Conservation (phyloP, 2,888 invertebrate species). For the Acrobasis consociella region DNA sequence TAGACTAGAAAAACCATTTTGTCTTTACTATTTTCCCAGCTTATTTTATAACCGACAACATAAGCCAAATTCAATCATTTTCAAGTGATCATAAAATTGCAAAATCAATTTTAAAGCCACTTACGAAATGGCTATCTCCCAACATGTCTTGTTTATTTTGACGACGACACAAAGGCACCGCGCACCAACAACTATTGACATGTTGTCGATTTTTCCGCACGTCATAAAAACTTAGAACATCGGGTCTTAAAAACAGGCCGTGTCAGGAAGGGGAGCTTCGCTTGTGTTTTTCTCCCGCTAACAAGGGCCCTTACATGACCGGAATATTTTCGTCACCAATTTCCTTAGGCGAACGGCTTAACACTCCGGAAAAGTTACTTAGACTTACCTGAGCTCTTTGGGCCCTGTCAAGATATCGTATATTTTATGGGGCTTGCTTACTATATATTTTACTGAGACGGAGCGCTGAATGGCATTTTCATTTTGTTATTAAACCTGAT, state of each 20-base stretch:
- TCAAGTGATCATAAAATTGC: conserved; percentile 17
- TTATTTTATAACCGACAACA: not conserved
- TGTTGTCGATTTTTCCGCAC: conserved; percentile 57
- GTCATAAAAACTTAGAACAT: conserved; percentile 63
- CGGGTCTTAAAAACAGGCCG: conserved; percentile 59
- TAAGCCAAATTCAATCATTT: not conserved
- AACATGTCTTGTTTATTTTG: conserved; percentile 42
- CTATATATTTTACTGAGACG: conserved; percentile 43
- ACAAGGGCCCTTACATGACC: conserved; percentile 77
- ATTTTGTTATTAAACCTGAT: conserved; percentile 32
- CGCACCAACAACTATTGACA: conserved; percentile 57
- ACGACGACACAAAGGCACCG: conserved; percentile 43
- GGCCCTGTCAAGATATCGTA: conserved; percentile 58
- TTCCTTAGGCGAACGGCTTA: conserved; percentile 73
- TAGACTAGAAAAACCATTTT: not conserved
- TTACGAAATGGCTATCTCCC: conserved; percentile 29
- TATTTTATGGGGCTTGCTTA: conserved; percentile 56
- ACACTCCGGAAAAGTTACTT: conserved; percentile 67
- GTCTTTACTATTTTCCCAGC: not conserved
- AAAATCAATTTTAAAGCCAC: not conserved
- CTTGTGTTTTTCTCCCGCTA: conserved; percentile 70
- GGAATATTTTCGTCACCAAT: conserved; percentile 79
- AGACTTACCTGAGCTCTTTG: conserved; percentile 66
- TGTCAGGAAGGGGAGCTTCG: conserved; percentile 62
- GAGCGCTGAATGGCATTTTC: conserved; percentile 41